These are phyloP conservation scores for Dolichotis patagonum DNA, from an alignment of 2,113 vertebrate genomes.

Conservation along the genomic window DNA sequence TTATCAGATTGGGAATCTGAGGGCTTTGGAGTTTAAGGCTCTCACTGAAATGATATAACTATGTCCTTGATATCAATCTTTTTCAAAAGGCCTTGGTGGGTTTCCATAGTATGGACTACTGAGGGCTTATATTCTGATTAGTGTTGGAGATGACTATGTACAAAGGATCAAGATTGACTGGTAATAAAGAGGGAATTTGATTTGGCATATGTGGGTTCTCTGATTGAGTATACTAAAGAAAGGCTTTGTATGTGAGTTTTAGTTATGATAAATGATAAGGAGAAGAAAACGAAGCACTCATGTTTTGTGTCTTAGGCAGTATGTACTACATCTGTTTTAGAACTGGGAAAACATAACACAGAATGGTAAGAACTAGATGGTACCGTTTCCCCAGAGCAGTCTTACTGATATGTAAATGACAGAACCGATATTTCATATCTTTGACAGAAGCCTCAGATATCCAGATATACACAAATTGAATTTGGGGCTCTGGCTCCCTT, in stretches of 20 bases:
- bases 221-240: neutral
- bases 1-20: constrained; percentile 33
- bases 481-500: constrained; percentile 28
- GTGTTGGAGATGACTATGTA: neutral
- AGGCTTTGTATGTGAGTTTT: constrained; percentile 29
- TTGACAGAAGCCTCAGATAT: constrained; percentile 4
- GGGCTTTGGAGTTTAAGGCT: neutral
- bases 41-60: neutral
- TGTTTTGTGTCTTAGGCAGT: neutral
- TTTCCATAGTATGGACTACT: neutral
- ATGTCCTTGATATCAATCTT: neutral
- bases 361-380: neutral
- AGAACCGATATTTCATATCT: constrained; percentile 48
- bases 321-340: neutral
- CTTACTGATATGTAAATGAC: neutral
- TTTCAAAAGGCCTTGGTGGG: constrained; percentile 17
- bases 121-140: neutral
- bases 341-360: neutral
- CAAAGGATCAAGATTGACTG: neutral
- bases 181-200: neutral
- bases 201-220: neutral
- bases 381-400: neutral
- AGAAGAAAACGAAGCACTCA: neutral
- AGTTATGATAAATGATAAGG: constrained; percentile 8
- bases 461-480: constrained; percentile 36